Base-by-base conservation (phyloP, 2,888 invertebrate species). In the Mactromeris polynyma region DNA sequence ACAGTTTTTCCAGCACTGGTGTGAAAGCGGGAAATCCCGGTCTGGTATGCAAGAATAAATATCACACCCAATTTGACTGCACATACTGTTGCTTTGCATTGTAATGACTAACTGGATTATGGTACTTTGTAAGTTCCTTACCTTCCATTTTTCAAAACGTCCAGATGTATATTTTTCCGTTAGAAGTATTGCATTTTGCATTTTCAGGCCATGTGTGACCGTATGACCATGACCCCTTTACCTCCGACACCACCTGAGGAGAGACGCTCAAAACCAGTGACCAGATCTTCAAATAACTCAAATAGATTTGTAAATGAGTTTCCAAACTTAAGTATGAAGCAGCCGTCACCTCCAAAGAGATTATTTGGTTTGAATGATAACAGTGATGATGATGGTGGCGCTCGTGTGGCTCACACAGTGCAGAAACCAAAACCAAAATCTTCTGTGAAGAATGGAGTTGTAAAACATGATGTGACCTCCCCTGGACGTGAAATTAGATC, bases 171-270 rank as follows among this genome's bases (percentile, higher is more conserved):
- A n/a, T n/a, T n/a, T n/a, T n/a, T n/a, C n/a, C n/a, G n/a, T n/a
- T n/a, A 17, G 9, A 46, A 2, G 14, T 46, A 46, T 46, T 42
- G 19, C n/a, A n/a, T n/a, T n/a, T n/a, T n/a, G n/a, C n/a, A n/a
- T n/a, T 58, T 92, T 73, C 85, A 94, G 94, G 93, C 94, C 73
- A 90, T 94, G 19, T 95, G 94, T 95, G 94, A 94, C 40, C 82
- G 90, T 19, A 93, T 84, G 38, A 89, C 91, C 2, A 87, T 91
- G 87, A 94, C 94, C 11, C 95, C 94, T 17, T 86, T 93, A 89
- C 90, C 92, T 42, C 83, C 78, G 19, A 89, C 94, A 46, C 94
- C 94, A 78, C 88, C 86, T n/a, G 87, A 86, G 31, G 87, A 79
- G 36, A 38, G 89, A 36, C 73, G 80, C 58, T 78, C 82, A 14